phyloP scores from a whole-genome alignment of 2,797 vertebrate species.

The Enteromius argenteus region DNA sequence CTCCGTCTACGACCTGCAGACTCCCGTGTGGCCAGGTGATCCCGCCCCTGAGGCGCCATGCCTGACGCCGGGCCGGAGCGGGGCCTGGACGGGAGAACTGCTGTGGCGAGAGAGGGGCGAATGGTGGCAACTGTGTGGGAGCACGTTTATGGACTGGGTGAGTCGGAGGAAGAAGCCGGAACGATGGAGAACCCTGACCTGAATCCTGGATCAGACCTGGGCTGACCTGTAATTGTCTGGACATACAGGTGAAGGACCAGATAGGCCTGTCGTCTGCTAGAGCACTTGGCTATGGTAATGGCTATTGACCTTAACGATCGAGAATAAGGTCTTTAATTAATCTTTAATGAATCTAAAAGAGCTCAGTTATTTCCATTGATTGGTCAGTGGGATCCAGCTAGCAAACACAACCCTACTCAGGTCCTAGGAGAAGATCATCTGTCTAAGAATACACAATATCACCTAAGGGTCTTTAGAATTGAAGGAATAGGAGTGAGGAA shows the following conservation, averaged over 20 bases:
- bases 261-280: neutral
- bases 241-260: conserved; percentile 27
- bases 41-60: conserved; percentile 77
- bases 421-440: neutral
- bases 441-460: conserved; percentile 12
- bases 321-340: conserved; percentile 47
- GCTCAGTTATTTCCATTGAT: conserved; percentile 40
- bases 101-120: conserved; percentile 82
- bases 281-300: conserved; percentile 12
- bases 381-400: conserved; percentile 12
- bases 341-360: conserved; percentile 48
- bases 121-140: conserved; percentile 65
- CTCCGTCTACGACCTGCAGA: conserved; percentile 86
- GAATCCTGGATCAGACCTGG: neutral
- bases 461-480: neutral
- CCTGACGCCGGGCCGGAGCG: conserved; percentile 77
- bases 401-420: conserved; percentile 46
- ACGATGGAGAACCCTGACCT: neutral
- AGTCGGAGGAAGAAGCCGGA: neutral
- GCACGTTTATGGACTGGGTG: conserved; percentile 6
- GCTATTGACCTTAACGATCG: conserved; percentile 31
- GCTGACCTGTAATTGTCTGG: neutral
- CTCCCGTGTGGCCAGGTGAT: conserved; percentile 76
- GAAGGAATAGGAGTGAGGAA: conserved; percentile 14
- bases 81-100: conserved; percentile 78